Conservation (phyloP, 2,888 invertebrate species). For the Andrena fulva region DNA sequence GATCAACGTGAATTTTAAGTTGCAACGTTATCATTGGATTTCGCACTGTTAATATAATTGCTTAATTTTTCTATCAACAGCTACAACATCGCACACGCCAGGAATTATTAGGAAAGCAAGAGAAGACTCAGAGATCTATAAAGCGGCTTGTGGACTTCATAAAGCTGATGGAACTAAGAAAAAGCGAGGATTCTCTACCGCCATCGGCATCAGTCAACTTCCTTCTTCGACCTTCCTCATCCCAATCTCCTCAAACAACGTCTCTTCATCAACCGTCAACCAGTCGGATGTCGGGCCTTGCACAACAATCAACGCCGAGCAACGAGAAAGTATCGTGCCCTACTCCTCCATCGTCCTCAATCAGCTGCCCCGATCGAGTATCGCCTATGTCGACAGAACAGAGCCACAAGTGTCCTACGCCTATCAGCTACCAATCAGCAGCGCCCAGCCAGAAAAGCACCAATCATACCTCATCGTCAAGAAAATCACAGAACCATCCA, state of each 20-base stretch:
- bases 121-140: conserved; percentile 83
- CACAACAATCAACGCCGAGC: conserved; percentile 61
- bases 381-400: conserved; percentile 72
- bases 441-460: conserved; percentile 70
- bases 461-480: conserved; percentile 80
- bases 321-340: conserved; percentile 60
- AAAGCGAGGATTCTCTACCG: conserved; percentile 71
- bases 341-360: conserved; percentile 73
- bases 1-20: conserved; percentile 34
- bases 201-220: conserved; percentile 78
- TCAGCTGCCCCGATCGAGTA: conserved; percentile 73
- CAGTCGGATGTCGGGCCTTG: conserved; percentile 63
- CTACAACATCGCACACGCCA: conserved; percentile 81
- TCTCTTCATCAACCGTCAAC: conserved; percentile 69
- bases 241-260: conserved; percentile 78
- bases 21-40: conserved; percentile 11
- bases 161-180: conserved; percentile 80
- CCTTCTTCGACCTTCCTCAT: conserved; percentile 82
- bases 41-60: neutral
- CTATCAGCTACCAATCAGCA: conserved; percentile 71
- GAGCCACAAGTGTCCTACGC: conserved; percentile 71
- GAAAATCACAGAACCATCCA: conserved; percentile 73
- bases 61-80: conserved; percentile 66
- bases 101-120: conserved; percentile 82
- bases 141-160: conserved; percentile 83